A percentile compares a stretch with the other conserved stretches of the same genome.
These are phyloP conservation scores for Lytechinus pictus DNA, from an alignment of 35 echinoderm and acorn worm species.

Conservation along the genomic window DNA sequence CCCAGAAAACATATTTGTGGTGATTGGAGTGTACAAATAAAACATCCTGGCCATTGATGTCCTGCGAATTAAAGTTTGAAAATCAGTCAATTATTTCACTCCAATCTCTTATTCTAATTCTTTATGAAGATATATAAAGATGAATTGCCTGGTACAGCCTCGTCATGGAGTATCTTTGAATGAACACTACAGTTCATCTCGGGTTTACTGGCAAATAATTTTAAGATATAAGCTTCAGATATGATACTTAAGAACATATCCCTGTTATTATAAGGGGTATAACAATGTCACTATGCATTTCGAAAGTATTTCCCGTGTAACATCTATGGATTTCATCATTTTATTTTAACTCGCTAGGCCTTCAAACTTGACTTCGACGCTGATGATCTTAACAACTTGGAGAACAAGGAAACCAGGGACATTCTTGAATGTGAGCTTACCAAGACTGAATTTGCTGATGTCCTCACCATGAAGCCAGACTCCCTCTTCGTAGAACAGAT, in stretches of 20 bases:
- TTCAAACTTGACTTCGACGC: conserved; percentile 74
- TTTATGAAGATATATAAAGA: too few species aligned
- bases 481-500: conserved; percentile 96
- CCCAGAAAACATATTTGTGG: too few species aligned
- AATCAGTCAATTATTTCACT: too few species aligned
- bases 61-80: too few species aligned
- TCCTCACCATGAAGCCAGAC: conserved; percentile 86
- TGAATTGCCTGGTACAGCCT: too few species aligned
- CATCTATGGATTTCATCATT: background rate
- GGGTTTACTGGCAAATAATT: too few species aligned
- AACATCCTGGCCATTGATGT: too few species aligned
- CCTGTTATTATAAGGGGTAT: background rate
- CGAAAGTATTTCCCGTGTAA: too few species aligned
- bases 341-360: conserved; percentile 49
- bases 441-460: conserved; percentile 95
- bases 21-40: too few species aligned
- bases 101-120: too few species aligned
- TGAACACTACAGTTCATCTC: too few species aligned
- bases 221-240: background rate
- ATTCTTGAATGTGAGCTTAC: conserved; percentile 90
- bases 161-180: too few species aligned
- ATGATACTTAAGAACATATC: background rate
- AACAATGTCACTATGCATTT: background rate
- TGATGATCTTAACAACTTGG: conserved; percentile 52
- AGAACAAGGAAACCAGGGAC: conserved; percentile 71